Evolutionary conservation across 2,113 vertebrate species (phyloP), one percentile per base, ranked within the genome.

Genomic region (Arizona elegans): DNA sequence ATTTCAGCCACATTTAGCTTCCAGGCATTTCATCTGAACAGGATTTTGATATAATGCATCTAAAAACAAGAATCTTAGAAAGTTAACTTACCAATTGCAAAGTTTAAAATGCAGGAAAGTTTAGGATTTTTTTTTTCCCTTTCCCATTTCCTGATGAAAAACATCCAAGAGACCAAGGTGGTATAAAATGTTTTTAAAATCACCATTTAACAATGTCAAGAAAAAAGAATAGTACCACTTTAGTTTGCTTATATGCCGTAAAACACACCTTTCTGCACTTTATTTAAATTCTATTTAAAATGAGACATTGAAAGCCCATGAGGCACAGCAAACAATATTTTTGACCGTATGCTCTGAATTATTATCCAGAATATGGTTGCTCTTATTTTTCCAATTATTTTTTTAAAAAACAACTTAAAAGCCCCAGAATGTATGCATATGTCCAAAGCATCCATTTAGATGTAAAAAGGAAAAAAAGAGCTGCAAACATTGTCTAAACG

Each of bases 221-320:
- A 96, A 97, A 59, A 59, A 93, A 94, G 95, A 97, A 97, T 53
- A 96, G 96, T 94, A 97, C 94, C 93, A 81, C 96, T 97, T 98
- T 98, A 97, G 97, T 95, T 81, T 93, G 90, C 96, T 59, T 96
- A 92, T 96, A 92, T 97, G 96, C 91, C 96, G 96, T 95, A 97
- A 98, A 97, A 95, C n/a, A 29, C 56, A 56, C 47, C 65, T 55
- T 92, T 97, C 26, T 97, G 96, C 96, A 97, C 70, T 98, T 98
- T 98, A 98, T 98, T 98, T 98, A 98, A 86, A 98, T 97, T 97
- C 96, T 97, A 97, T 97, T 98, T 97, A 97, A 97, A 98, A 97
- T 98, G 97, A 98, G 98, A 97, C 96, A 97, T 98, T 97, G 97
- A 98, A 98, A 97, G 96, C 96, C 97, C 97, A 97, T 91, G 89